Conservation (phyloP, 2,113 vertebrate species). For the Guaruba guarouba region DNA sequence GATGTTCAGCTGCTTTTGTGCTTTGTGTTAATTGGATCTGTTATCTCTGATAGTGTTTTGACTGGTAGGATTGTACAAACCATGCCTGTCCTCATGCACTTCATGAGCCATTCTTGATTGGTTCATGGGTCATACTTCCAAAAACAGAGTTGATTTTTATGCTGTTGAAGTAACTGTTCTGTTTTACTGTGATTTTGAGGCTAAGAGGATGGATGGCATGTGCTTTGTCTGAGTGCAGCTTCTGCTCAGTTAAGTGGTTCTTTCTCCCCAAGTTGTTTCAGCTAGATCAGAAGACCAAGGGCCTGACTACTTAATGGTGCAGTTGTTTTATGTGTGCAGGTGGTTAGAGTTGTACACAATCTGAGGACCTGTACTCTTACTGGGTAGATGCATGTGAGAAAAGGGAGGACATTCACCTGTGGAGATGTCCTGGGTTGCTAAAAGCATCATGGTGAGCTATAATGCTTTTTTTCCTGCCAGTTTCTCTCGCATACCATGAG, state of each 20-base stretch:
- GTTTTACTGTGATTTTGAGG: not conserved
- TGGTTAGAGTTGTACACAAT: accelerated
- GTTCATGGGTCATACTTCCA: not conserved
- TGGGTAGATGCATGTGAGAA: not conserved
- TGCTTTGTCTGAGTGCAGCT: not conserved
- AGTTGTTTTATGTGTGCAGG: not conserved
- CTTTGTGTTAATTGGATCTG: not conserved
- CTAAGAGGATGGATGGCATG: not conserved
- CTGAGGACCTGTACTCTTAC: not conserved
- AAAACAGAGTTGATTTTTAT: not conserved
- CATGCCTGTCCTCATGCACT: not conserved
- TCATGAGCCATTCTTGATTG: not conserved
- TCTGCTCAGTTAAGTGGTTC: not conserved
- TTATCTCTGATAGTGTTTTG: not conserved
- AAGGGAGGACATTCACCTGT: not conserved
- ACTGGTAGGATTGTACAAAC: not conserved
- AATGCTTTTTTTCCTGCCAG: not conserved
- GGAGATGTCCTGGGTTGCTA: not conserved
- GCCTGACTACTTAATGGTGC: not conserved
- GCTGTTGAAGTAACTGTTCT: not conserved
- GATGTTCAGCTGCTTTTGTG: not conserved
- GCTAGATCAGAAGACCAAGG: not conserved
- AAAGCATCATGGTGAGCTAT: not conserved
- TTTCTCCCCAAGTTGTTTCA: not conserved
- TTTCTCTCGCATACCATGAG: not conserved